Percentiles rank a stretch among this genome's conserved stretches.
Conservation (phyloP, 1,140 invertebrate genomes). For the Centruroides sculpturatus region DNA sequence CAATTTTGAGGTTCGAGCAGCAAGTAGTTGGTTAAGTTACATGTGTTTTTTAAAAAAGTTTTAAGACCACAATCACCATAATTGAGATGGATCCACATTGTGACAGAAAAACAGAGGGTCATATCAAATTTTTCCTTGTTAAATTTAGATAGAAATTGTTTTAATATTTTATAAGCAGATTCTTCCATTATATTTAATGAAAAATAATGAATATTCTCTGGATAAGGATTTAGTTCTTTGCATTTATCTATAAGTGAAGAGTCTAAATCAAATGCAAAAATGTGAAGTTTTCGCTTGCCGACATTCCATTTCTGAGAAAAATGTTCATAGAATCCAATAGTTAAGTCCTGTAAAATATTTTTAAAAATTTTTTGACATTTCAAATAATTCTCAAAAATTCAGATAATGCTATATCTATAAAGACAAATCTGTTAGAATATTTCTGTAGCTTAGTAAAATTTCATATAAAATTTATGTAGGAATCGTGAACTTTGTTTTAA, state of each 20-base stretch:
- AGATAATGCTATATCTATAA: too few species aligned
- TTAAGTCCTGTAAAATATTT: constrained; percentile 40
- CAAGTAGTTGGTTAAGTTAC: constrained; percentile 39
- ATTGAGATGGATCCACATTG: constrained; percentile 78
- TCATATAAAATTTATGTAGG: too few species aligned
- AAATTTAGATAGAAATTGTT: constrained; percentile 1
- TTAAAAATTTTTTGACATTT: too few species aligned
- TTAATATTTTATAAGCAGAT: neutral
- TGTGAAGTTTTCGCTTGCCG: constrained; percentile 20
- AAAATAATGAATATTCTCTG: constrained; percentile 37
- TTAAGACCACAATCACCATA: constrained; percentile 52
- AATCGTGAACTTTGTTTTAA: too few species aligned
- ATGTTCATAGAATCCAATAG: constrained; percentile 40
- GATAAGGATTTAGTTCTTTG: constrained; percentile 31
- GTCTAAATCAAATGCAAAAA: constrained; percentile 61
- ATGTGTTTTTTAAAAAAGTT: constrained; percentile 35
- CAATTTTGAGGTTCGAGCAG: constrained; percentile 66
- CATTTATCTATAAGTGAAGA: constrained; percentile 49
- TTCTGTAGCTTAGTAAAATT: too few species aligned
- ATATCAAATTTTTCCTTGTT: constrained; percentile 43
- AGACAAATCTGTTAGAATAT: too few species aligned
- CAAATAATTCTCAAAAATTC: too few species aligned
- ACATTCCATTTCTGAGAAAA: constrained; percentile 23
- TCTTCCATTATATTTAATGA: constrained; percentile 44
- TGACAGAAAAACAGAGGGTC: constrained; percentile 61